A percentile compares a stretch with the other conserved stretches of the same genome.
These are phyloP conservation scores for Drosophila rhopaloa DNA, from an alignment of 1,140 invertebrate genomes.

Conservation along the genomic window DNA sequence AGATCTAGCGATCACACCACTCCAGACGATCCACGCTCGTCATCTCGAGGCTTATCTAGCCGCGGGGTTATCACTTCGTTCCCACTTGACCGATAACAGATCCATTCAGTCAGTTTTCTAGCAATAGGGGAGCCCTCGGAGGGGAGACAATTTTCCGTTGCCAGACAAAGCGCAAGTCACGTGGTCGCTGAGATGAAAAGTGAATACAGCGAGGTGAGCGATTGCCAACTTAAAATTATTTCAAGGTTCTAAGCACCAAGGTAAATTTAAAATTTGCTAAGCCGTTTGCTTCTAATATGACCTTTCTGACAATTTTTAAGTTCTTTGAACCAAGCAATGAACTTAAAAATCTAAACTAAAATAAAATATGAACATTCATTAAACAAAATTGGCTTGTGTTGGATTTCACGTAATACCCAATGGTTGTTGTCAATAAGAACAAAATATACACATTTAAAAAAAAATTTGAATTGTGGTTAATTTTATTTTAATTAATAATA, in stretches of 20 bases:
- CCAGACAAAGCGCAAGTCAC: slow-evolving; percentile 29
- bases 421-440: too few relatives aligned
- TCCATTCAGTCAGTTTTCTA: slow-evolving; percentile 30
- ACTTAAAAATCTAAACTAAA: too few relatives aligned
- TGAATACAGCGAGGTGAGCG: slow-evolving; percentile 18
- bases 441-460: too few relatives aligned
- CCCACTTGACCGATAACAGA: slow-evolving; percentile 43
- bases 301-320: not conserved
- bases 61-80: slow-evolving; percentile 21
- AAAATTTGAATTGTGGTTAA: too few relatives aligned
- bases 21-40: slow-evolving; percentile 8
- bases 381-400: not conserved
- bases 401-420: too few relatives aligned
- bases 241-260: slow-evolving; percentile 17
- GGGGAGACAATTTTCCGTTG: slow-evolving; percentile 1
- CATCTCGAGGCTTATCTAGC: slow-evolving; percentile 21
- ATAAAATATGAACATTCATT: not conserved
- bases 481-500: too few relatives aligned
- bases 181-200: slow-evolving; percentile 22
- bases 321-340: not conserved
- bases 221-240: slow-evolving; percentile 18
- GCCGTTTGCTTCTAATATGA: not conserved
- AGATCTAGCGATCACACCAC: slow-evolving; percentile 73
- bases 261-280: slow-evolving; percentile 9
- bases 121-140: not conserved